These are phyloP conservation scores for Indri indri DNA, from an alignment of 2,113 vertebrate genomes.

Conservation along the genomic window DNA sequence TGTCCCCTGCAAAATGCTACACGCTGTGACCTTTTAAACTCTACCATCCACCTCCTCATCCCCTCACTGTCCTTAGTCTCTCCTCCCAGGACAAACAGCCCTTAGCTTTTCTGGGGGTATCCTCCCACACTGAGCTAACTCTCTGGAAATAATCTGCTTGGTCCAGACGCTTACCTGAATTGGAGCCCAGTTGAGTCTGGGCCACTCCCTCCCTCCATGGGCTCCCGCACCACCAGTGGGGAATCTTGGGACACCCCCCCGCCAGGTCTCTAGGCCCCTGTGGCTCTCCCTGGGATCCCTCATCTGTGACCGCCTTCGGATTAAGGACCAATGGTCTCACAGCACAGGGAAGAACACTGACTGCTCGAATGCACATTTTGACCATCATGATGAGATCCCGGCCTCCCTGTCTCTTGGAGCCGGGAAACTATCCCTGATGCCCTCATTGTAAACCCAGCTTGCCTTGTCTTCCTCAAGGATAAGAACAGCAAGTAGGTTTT, in stretches of 20 bases:
- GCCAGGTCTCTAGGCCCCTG: background rate
- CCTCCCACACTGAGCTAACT: background rate
- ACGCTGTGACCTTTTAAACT: background rate
- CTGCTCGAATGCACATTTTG: background rate
- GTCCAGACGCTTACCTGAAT: background rate
- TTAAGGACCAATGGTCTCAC: background rate
- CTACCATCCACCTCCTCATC: accelerated
- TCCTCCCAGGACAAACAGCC: background rate
- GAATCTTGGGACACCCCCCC: background rate
- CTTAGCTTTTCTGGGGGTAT: background rate
- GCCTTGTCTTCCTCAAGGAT: background rate
- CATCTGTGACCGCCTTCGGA: background rate
- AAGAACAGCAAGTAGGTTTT: background rate
- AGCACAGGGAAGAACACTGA: background rate
- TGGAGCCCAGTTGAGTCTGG: background rate
- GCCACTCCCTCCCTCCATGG: accelerated
- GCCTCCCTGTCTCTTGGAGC: background rate
- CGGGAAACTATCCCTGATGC: background rate
- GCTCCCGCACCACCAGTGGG: background rate
- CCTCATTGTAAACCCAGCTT: background rate
- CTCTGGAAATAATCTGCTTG: background rate
- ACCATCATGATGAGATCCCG: background rate
- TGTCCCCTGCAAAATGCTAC: background rate
- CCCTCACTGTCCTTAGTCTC: background rate
- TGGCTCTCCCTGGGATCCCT: background rate